phyloP scores from a whole-genome alignment of 2,888 invertebrate species.

The Sussaba pulchella region DNA sequence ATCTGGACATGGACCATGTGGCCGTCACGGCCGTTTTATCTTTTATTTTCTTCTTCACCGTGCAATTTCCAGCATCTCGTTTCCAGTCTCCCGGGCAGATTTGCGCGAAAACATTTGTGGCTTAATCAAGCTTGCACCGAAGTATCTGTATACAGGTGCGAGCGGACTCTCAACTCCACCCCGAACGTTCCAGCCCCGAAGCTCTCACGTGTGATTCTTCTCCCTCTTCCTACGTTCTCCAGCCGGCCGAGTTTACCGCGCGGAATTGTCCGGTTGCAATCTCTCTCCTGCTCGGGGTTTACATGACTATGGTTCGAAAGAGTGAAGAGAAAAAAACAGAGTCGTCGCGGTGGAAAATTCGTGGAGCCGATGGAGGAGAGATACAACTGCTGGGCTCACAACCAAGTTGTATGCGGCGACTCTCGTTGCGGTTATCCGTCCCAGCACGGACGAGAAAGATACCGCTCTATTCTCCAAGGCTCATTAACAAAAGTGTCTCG shows the following conservation, averaged over 20 bases:
- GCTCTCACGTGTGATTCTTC: constrained; percentile 25
- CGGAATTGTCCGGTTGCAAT: constrained; percentile 24
- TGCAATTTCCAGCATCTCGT: not conserved
- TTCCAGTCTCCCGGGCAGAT: constrained; percentile 39
- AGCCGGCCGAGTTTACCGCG: constrained; percentile 47
- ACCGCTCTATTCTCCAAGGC: constrained; percentile 20
- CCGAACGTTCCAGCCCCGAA: constrained; percentile 18
- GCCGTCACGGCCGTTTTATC: not conserved
- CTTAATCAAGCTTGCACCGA: constrained; percentile 57
- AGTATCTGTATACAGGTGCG: constrained; percentile 4
- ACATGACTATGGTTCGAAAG: constrained; percentile 17
- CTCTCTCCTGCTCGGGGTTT: not conserved
- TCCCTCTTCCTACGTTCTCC: constrained; percentile 25
- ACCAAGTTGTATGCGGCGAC: not conserved
- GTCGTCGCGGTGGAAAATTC: constrained; percentile 48
- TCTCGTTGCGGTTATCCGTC: constrained; percentile 20
- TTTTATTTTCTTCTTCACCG: not conserved
- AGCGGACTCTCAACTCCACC: constrained; percentile 1
- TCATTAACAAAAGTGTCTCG: constrained; percentile 38
- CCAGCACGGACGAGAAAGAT: constrained; percentile 3
- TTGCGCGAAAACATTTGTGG: constrained; percentile 60
- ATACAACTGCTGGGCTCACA: constrained; percentile 6
- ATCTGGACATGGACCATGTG: constrained; percentile 10
- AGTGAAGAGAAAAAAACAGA: too few relatives aligned
- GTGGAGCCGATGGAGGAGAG: constrained; percentile 34